Evolutionary conservation across 2,797 vertebrate genomes (phyloP).

Genomic region (Pipistrellus nathusii): DNA sequence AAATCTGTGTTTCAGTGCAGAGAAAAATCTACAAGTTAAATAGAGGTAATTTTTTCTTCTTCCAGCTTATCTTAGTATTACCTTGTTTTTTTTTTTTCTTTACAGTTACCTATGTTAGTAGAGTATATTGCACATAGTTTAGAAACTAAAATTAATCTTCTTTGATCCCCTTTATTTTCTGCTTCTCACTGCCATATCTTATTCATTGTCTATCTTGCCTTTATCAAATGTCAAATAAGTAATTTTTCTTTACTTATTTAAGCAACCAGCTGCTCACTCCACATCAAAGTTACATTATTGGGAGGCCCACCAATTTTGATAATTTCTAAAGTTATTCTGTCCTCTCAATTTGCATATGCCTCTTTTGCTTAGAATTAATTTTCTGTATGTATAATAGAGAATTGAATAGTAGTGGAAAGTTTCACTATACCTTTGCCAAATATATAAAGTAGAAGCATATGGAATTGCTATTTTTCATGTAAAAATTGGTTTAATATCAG

Average conservation of each 20-base stretch:
- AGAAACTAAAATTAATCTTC: neutral
- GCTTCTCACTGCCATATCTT: neutral
- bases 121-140: neutral
- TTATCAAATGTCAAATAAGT: conserved; percentile 10
- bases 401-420: conserved; percentile 71
- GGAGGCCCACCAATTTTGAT: neutral
- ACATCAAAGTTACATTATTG: neutral
- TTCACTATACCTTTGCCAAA: conserved; percentile 35
- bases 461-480: neutral
- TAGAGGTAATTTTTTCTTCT: neutral
- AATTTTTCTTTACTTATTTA: conserved; percentile 23
- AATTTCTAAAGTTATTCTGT: neutral
- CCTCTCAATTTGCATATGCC: neutral
- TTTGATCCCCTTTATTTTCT: neutral
- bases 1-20: neutral
- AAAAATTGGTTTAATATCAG: conserved; percentile 4
- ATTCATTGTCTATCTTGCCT: neutral
- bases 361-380: conserved; percentile 63
- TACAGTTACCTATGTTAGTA: neutral
- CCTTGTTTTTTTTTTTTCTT: conserved; percentile 29
- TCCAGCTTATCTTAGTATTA: conserved; percentile 36
- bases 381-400: conserved; percentile 52
- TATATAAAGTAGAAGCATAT: neutral
- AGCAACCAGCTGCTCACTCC: neutral
- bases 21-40: conserved; percentile 1